Percentiles rank a stretch among this genome's conserved stretches.
Evolutionary conservation across 2,797 vertebrate species (phyloP).

Genomic region (Forpus xanthops): DNA sequence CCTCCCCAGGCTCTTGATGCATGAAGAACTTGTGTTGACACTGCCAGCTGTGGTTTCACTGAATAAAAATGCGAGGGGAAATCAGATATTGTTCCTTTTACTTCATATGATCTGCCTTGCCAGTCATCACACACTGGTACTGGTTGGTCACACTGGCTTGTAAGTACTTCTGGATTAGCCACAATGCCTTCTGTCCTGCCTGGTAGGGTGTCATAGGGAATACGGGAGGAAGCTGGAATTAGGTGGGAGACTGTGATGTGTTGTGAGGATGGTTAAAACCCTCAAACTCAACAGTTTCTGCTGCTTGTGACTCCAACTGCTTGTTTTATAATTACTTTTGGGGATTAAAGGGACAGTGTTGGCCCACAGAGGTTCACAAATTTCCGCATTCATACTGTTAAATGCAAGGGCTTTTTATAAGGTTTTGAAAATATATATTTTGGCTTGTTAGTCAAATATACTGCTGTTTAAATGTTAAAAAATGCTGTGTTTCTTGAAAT

Average conservation of each 20-base stretch:
- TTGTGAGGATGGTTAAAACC: not conserved
- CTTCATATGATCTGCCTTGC: not conserved
- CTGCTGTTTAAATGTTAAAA: constrained; percentile 62
- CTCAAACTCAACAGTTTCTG: not conserved
- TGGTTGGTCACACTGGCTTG: not conserved
- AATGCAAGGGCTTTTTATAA: constrained; percentile 48
- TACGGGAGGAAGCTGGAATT: not conserved
- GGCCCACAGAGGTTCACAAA: not conserved
- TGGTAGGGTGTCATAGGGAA: not conserved
- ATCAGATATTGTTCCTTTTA: not conserved
- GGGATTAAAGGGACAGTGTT: constrained; percentile 12
- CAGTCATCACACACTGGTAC: not conserved
- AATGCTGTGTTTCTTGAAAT: constrained; percentile 63
- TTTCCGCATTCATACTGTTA: constrained; percentile 39
- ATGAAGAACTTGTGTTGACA: not conserved
- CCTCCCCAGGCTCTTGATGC: not conserved
- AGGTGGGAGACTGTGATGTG: not conserved
- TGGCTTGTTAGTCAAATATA: constrained; percentile 59
- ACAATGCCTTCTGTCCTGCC: not conserved
- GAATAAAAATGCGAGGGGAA: not conserved
- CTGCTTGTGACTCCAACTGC: constrained; percentile 1
- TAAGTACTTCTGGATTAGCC: rapidly evolving
- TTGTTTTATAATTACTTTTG: not conserved
- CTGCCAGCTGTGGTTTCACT: not conserved
- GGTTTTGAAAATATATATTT: constrained; percentile 58